phyloP scores from a whole-genome alignment of 2,113 vertebrate species.

The Malurus cyaneus region DNA sequence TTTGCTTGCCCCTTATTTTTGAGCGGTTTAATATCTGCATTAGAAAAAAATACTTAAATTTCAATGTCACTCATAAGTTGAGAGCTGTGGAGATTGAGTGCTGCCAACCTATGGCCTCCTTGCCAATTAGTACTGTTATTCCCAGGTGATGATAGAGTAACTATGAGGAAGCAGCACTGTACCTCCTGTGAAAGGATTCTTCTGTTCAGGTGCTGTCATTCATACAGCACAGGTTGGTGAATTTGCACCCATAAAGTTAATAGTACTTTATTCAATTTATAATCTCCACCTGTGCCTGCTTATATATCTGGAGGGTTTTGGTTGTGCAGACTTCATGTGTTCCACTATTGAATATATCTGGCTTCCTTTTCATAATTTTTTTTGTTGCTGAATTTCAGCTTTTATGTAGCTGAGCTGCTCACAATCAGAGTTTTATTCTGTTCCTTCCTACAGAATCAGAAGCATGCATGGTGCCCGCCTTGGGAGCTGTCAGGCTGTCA shows the following conservation, averaged over 20 bases:
- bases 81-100: neutral
- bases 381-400: neutral
- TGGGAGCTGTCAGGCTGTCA: neutral
- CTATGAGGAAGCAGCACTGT: neutral
- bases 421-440: neutral
- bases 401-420: neutral
- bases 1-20: neutral
- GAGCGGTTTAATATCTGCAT: neutral
- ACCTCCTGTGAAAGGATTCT: neutral
- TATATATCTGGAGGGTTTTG: neutral
- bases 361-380: neutral
- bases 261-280: neutral
- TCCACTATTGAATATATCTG: neutral
- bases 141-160: neutral
- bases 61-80: neutral
- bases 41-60: neutral
- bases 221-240: neutral
- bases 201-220: neutral
- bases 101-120: neutral
- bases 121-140: neutral
- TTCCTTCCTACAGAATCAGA: neutral
- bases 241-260: neutral
- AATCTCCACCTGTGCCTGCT: neutral
- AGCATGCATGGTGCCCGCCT: accelerated
- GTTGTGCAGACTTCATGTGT: neutral